Conservation (phyloP, 2,113 vertebrate species). For the Albula glossodonta region DNA sequence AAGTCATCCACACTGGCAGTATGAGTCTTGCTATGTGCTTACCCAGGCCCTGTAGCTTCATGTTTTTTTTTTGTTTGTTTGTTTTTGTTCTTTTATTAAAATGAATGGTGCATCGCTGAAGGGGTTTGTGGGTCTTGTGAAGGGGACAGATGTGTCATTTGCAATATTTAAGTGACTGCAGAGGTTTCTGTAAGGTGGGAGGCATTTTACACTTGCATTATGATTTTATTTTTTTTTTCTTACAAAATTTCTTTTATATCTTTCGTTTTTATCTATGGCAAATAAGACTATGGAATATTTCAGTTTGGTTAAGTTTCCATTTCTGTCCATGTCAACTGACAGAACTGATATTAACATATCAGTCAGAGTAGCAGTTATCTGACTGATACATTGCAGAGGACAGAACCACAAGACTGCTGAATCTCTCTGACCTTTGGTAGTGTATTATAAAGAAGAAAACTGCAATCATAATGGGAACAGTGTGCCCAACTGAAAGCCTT, state of each 20-base stretch:
- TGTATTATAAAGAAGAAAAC: slow-evolving; percentile 24
- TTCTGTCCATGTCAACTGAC: slow-evolving; percentile 20
- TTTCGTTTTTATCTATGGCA: slow-evolving; percentile 25
- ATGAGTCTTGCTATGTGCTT: not conserved
- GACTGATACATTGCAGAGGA: slow-evolving; percentile 26
- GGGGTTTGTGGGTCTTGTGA: slow-evolving; percentile 16
- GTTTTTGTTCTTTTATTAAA: not conserved
- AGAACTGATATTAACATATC: slow-evolving; percentile 28
- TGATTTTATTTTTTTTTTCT: slow-evolving; percentile 12
- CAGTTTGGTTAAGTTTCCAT: slow-evolving; percentile 27
- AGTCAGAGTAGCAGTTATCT: not conserved
- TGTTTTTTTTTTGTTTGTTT: slow-evolving; percentile 12
- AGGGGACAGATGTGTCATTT: not conserved
- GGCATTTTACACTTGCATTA: slow-evolving; percentile 14
- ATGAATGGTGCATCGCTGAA: slow-evolving; percentile 5
- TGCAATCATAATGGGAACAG: slow-evolving; percentile 33
- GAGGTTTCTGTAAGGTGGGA: not conserved
- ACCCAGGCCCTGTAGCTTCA: slow-evolving; percentile 37
- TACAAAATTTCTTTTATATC: slow-evolving; percentile 4
- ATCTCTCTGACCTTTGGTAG: slow-evolving; percentile 14
- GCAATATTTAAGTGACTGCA: not conserved
- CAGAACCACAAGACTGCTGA: slow-evolving; percentile 6
- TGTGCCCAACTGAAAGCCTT: slow-evolving; percentile 38
- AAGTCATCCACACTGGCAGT: slow-evolving; percentile 16
- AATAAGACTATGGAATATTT: slow-evolving; percentile 6